phyloP scores from a whole-genome alignment of 2,888 invertebrate genomes.

The Sepiola atlantica region DNA sequence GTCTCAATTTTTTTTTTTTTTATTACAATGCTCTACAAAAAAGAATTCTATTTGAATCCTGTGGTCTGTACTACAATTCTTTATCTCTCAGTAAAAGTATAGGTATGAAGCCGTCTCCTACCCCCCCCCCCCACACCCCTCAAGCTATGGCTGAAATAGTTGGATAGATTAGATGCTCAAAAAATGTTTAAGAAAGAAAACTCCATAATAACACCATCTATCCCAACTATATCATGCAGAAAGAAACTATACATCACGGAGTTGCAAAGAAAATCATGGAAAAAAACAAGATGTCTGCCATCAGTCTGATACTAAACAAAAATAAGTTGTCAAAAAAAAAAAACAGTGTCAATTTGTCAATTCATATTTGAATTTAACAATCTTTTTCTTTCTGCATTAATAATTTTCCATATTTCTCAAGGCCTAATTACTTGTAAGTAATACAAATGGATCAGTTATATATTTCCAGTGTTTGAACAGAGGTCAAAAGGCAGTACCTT shows the following conservation, averaged over 20 bases:
- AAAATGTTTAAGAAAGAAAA: no score
- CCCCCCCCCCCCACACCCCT: no score
- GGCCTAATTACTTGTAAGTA: neutral
- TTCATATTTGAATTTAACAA: neutral
- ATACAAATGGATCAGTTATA: neutral
- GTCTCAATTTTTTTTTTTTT: neutral
- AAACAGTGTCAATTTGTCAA: neutral
- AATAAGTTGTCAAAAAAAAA: no score
- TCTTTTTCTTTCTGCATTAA: neutral
- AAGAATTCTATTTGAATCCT: neutral
- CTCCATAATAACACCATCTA: no score
- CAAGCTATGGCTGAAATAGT: no score
- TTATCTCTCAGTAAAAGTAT: neutral
- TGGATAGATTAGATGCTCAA: no score
- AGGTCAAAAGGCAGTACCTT: neutral
- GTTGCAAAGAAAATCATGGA: no score
- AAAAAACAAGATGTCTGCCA: no score
- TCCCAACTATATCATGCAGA: no score
- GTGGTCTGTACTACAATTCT: neutral
- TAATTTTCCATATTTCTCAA: neutral
- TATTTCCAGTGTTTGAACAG: neutral
- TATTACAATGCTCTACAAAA: constrained; percentile 32
- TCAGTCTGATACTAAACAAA: no score
- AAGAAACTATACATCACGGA: no score
- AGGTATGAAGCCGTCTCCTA: neutral